Percentiles rank a stretch among this genome's conserved stretches.
phyloP scores from a whole-genome alignment of 2,797 vertebrate genomes.

The Otus scops region DNA sequence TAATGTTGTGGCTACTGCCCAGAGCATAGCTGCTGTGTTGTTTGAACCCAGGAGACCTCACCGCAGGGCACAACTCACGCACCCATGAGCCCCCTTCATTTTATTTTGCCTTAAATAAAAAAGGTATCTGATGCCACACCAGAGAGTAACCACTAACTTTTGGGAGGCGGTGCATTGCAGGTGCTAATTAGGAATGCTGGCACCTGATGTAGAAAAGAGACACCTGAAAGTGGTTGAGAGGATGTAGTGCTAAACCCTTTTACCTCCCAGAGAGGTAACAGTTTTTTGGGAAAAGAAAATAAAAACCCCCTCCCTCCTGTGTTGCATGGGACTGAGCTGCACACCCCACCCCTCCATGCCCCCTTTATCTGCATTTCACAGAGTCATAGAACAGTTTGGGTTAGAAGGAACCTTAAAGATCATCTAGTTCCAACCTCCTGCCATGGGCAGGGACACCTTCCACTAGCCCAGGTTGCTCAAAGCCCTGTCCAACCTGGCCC shows the following conservation, averaged over 20 bases:
- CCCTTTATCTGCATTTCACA: not conserved
- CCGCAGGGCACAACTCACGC: not conserved
- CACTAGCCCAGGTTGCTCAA: too few species aligned
- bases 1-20: not conserved
- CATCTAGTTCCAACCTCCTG: too few species aligned
- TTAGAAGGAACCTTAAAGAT: too few species aligned
- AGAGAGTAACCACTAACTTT: not conserved
- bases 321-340: accelerated
- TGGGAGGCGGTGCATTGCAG: accelerated
- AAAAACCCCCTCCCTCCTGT: accelerated
- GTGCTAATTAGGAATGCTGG: not conserved
- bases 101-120: not conserved
- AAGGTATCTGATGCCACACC: not conserved
- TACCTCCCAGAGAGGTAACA: accelerated
- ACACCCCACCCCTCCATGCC: accelerated
- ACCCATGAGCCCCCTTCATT: accelerated
- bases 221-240: not conserved
- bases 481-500: too few species aligned
- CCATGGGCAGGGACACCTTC: too few species aligned
- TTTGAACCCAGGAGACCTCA: not conserved
- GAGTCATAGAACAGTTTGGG: too few species aligned
- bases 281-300: accelerated
- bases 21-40: not conserved
- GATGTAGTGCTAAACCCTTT: not conserved
- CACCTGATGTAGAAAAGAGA: not conserved